Base-by-base conservation (phyloP, 2,113 vertebrate species). In the Atherinomorus stipes region DNA sequence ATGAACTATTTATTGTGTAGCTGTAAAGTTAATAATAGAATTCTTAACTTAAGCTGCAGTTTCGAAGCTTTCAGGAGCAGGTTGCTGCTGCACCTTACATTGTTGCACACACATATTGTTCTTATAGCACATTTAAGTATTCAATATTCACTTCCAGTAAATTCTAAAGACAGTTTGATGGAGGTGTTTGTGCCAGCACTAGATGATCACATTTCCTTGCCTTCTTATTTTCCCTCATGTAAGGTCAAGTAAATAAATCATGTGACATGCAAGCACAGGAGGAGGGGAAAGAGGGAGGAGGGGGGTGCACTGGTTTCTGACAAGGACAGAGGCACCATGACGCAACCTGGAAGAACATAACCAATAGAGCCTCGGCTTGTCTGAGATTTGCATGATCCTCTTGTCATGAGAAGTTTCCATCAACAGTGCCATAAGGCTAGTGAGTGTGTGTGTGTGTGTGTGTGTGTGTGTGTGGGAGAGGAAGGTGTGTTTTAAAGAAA, bases 161-260 rank as follows among this genome's bases (percentile, higher is more conserved):
- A 65, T 34, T 64, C 57, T 61, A 78, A 73, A 77, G 64, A 75
- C 40, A 26, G 78, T 42, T 5, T 11, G 7, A 28, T 74, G 28
- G 45, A 72, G 21, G 11, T 47, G 22, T 59, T 3, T 28, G 49
- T 28, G 13, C 50, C 16, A 9, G 54, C 69, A 50, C 16, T 8
- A 44, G 58, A 56, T 62, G 76, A 82, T 87, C 79, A 71, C 47
- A 74, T 87, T 78, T 82, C 81, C 13, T 19, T 3, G 34, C n/a
- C 34, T 18, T 63, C 58, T 56, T 59, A 52, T 31, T 71, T 71
- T 21, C 47, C 25, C 7, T 1, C 8, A 2, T 49, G 62, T 19
- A 54, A 38, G 12, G 49, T 21, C 51, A 67, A 71, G 40, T 56
- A 13, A 78, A 73, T 83, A 74, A 83, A 76, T 78, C 76, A 34